phyloP scores from a whole-genome alignment of 37 sponge, comb jelly and placozoan species.

The Beroe ovata region DNA sequence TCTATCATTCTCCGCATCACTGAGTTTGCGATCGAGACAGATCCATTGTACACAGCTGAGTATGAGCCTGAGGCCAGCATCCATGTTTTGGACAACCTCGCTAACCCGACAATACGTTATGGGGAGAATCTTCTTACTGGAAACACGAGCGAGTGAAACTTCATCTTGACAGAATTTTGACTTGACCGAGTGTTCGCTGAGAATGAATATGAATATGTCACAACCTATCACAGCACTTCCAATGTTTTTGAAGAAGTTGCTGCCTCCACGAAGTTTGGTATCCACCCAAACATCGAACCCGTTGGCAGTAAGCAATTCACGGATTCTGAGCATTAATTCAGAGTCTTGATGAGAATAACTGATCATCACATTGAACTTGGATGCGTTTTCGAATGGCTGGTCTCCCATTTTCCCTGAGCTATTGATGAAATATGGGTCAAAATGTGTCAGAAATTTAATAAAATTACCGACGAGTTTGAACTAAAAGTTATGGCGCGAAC shows the following conservation, averaged over 20 bases:
- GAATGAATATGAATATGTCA: constrained; percentile 71
- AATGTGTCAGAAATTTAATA: too few relatives aligned
- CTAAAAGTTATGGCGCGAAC: neutral
- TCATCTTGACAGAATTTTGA: constrained; percentile 76
- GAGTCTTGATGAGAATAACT: constrained; percentile 57
- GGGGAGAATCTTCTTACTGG: constrained; percentile 86
- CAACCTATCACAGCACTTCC: constrained; percentile 67
- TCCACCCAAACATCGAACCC: constrained; percentile 65
- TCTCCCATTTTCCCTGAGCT: constrained; percentile 30
- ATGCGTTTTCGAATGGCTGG: neutral
- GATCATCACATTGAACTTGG: constrained; percentile 61
- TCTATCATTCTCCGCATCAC: constrained; percentile 49
- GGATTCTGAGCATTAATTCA: constrained; percentile 36
- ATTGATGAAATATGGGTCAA: too few relatives aligned
- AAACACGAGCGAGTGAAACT: constrained; percentile 89
- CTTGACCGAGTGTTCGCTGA: constrained; percentile 73
- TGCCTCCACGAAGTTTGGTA: constrained; percentile 39
- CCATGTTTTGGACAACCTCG: constrained; percentile 66
- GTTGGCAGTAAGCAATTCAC: constrained; percentile 37
- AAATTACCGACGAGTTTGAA: neutral
- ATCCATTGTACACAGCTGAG: constrained; percentile 65
- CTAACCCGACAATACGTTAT: constrained; percentile 61
- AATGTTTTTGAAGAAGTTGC: constrained; percentile 62
- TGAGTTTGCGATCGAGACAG: constrained; percentile 51
- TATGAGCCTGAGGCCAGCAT: constrained; percentile 77